These are phyloP conservation scores for Rhinolophus ferrumequinum DNA, from an alignment of 2,113 vertebrate genomes.

Conservation along the genomic window DNA sequence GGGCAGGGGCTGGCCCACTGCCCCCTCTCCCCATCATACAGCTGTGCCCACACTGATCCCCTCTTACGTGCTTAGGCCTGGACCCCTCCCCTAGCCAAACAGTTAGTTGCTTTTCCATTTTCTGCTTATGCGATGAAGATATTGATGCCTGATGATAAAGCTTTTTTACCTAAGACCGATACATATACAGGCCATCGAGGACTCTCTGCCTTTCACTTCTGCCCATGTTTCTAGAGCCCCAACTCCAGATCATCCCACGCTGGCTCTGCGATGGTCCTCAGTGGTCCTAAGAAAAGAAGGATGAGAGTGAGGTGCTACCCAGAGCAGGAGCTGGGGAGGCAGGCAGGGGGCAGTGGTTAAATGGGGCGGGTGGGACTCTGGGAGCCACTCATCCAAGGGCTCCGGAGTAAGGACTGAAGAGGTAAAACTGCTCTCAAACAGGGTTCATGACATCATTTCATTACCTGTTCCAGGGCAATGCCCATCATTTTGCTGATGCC, in stretches of 20 bases:
- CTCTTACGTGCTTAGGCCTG: accelerated
- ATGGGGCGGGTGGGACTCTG: accelerated
- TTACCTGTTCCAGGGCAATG: background rate
- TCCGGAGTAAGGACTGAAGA: background rate
- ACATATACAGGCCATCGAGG: accelerated
- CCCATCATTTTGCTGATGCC: background rate
- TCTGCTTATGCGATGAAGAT: background rate
- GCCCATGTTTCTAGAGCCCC: accelerated
- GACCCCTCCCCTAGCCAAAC: no score
- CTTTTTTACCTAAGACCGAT: background rate
- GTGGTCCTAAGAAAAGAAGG: background rate
- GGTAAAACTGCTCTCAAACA: no score
- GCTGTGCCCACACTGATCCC: background rate
- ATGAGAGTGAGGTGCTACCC: background rate
- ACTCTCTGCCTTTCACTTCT: background rate
- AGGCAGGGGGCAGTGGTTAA: accelerated
- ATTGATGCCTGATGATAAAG: background rate
- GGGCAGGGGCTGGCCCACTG: background rate
- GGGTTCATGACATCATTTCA: no score
- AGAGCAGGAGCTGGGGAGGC: background rate
- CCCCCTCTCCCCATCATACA: accelerated
- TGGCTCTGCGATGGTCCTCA: background rate
- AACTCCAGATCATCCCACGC: background rate
- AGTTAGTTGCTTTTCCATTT: background rate
- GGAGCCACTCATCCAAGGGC: background rate